These are phyloP conservation scores for Tringa solitaria DNA, from an alignment of 2,113 vertebrate species.

Conservation along the genomic window DNA sequence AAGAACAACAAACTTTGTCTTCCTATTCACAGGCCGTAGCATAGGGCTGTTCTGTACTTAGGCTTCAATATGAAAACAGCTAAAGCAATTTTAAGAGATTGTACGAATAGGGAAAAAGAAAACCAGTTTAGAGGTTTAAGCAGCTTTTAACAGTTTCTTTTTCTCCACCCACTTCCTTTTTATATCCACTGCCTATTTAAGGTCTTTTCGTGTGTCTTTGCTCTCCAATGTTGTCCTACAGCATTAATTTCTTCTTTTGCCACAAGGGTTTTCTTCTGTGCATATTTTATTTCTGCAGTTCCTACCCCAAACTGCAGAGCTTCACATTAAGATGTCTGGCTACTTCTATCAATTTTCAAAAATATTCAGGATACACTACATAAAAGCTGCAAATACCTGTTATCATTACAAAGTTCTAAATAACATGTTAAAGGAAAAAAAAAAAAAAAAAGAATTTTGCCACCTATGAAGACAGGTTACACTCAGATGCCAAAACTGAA, in stretches of 20 bases:
- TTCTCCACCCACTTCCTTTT: conserved; percentile 13
- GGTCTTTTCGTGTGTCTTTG: background rate
- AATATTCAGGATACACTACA: background rate
- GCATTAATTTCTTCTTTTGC: background rate
- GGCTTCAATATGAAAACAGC: background rate
- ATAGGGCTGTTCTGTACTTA: background rate
- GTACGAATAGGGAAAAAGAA: background rate
- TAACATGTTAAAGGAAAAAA: background rate
- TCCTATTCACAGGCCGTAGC: background rate
- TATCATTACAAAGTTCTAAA: background rate
- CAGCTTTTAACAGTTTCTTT: background rate
- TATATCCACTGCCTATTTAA: background rate
- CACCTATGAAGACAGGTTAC: background rate
- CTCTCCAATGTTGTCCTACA: background rate
- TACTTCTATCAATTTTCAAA: background rate
- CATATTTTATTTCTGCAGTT: background rate
- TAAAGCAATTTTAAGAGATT: background rate
- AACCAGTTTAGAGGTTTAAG: background rate
- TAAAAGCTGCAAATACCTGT: background rate
- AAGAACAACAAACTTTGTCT: background rate
- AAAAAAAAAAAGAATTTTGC: background rate
- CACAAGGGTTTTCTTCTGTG: background rate
- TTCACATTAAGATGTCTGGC: background rate
- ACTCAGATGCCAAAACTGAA: background rate
- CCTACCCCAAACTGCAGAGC: background rate